A percentile compares a stretch with the other conserved stretches of the same genome.
Evolutionary conservation across 2,797 vertebrate species (phyloP).

Genomic region (Phoxinus dragarum): DNA sequence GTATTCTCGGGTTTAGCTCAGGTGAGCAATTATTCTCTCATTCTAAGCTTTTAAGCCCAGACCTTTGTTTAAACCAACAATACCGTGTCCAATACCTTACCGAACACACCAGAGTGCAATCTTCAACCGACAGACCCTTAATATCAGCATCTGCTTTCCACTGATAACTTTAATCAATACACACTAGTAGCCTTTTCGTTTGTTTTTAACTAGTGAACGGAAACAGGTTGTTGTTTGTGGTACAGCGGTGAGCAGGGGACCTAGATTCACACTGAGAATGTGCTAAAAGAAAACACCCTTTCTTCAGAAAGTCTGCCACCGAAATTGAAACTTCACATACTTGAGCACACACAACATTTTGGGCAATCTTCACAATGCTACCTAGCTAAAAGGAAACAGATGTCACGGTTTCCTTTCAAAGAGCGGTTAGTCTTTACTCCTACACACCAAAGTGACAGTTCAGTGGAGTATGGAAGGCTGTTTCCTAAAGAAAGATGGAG

Average conservation of each 20-base stretch:
- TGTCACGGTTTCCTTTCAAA: slow-evolving; percentile 53
- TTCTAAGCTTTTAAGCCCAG: slow-evolving; percentile 1
- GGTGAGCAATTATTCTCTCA: slow-evolving; percentile 1
- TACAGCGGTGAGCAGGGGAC: not conserved
- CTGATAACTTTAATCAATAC: slow-evolving; percentile 29
- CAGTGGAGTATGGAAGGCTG: slow-evolving; percentile 3
- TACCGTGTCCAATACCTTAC: not conserved
- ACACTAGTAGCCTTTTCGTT: not conserved
- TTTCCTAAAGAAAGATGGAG: slow-evolving; percentile 3
- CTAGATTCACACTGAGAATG: slow-evolving; percentile 15
- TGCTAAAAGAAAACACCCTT: slow-evolving; percentile 14
- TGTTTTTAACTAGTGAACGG: not conserved
- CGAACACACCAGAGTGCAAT: not conserved
- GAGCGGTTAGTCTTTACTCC: slow-evolving; percentile 47
- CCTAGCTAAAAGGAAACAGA: slow-evolving; percentile 48
- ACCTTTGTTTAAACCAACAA: slow-evolving; percentile 39
- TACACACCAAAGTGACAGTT: slow-evolving; percentile 41
- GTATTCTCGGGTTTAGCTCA: slow-evolving; percentile 9
- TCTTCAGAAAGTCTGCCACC: slow-evolving; percentile 11
- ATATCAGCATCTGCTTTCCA: slow-evolving; percentile 22
- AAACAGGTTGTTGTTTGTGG: slow-evolving; percentile 5
- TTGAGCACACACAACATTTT: slow-evolving; percentile 25
- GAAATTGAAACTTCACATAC: slow-evolving; percentile 28
- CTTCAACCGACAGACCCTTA: not conserved
- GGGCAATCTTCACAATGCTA: slow-evolving; percentile 22